Conservation (phyloP, 2,888 invertebrate genomes). For the Spisula solida region DNA sequence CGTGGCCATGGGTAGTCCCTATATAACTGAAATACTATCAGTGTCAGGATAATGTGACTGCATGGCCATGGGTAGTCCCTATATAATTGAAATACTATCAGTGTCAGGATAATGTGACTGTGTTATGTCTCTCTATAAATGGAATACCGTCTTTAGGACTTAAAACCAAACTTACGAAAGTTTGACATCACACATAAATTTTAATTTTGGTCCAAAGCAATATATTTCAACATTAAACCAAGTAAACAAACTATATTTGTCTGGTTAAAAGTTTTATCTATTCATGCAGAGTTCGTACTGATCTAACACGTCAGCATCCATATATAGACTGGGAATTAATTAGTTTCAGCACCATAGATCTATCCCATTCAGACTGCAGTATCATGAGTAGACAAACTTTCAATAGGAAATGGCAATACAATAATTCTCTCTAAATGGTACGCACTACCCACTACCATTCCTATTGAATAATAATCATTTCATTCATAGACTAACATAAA, state of each 20-base stretch:
- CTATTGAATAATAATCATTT: neutral
- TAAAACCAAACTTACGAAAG: too few species aligned
- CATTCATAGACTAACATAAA: constrained; percentile 6
- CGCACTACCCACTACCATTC: neutral
- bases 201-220: too few species aligned
- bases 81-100: too few species aligned
- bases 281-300: neutral
- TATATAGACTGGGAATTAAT: neutral
- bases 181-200: too few species aligned
- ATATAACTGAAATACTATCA: too few species aligned
- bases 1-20: too few species aligned
- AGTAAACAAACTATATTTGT: neutral
- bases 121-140: too few species aligned
- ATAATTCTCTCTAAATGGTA: neutral
- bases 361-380: neutral
- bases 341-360: neutral
- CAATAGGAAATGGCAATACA: neutral
- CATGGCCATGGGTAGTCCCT: too few species aligned
- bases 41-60: too few species aligned
- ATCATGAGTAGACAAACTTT: neutral
- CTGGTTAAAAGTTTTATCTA: neutral
- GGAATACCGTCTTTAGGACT: too few species aligned
- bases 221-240: neutral
- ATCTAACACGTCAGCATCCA: neutral
- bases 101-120: too few species aligned